Base-by-base conservation (phyloP, 2,113 vertebrate species). In the Apeltes quadracus region DNA sequence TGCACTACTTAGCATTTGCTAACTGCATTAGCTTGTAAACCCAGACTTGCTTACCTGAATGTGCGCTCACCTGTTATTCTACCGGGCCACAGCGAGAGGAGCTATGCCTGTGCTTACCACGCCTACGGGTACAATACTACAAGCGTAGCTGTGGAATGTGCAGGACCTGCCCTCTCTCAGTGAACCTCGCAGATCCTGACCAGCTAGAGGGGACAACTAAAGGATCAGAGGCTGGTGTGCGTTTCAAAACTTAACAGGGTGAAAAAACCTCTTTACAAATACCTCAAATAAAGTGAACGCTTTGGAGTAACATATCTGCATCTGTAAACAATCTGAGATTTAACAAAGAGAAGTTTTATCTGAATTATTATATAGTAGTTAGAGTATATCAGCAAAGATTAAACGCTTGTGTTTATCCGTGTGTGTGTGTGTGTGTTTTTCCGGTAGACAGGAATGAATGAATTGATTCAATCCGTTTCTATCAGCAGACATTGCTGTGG, bases 401-500 rank as follows among this genome's bases (percentile, higher is more conserved):
- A 7, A 29, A 43, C 11, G 14, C 32, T 5, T 3, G 15, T 51
- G 16, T 50, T n/a, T 15, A 1, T 11, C 41, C 11, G 22, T 46
- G 38, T 61, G 12, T 10, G 10, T 22, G 13, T 38, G 2, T 34
- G 32, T 34, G 5, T 34, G 5, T 0, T 4, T 34, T 34, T 7
- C 32, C 29, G 14, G 46, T 5, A 22, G 23, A 56, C 4, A 34
- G 29, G 57, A 63, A 23, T 56, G 0, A 54, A 69, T 50, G 3
- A 0, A 75, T 8, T 54, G 15, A 46, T 61, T 54, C 34, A 48
- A 55, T 15, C 4, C 32, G 32, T 34, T 34, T 34, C 32, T 34
- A 34, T 34, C 32, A 34, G 32, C 32, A 62, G 61, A 62, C 61
- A 62, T 66, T 84, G 69, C 77, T 84, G 64, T 80, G 69, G 63